Percentiles rank a stretch among this genome's conserved stretches.
phyloP scores from a whole-genome alignment of 2,113 vertebrate species.

The Ciconia stormi region DNA sequence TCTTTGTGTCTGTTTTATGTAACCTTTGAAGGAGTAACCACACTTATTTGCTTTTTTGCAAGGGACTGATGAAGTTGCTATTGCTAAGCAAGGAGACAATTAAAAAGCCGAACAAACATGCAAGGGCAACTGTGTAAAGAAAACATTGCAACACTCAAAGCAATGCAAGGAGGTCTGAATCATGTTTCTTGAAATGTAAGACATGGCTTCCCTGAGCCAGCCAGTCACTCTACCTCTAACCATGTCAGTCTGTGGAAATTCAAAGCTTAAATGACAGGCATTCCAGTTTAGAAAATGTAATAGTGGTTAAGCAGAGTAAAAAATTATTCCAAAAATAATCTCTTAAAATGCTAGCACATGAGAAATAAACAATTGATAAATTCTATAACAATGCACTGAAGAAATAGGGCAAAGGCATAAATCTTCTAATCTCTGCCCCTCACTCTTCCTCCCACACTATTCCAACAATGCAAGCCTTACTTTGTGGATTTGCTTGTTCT shows the following conservation, averaged over 20 bases:
- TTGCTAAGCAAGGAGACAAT: neutral
- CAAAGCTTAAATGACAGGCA: neutral
- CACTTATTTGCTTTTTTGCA: neutral
- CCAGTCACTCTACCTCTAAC: neutral
- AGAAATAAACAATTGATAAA: neutral
- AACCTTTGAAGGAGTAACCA: neutral
- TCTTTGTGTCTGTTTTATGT: neutral
- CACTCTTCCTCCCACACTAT: neutral
- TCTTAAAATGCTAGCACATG: neutral
- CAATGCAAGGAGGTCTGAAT: neutral
- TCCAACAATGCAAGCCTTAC: neutral
- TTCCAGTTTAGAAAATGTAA: neutral
- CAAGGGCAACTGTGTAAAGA: neutral
- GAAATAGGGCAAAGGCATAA: neutral
- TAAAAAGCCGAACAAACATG: neutral
- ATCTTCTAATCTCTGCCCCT: neutral
- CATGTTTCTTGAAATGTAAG: neutral
- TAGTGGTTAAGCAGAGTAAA: neutral
- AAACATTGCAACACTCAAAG: neutral
- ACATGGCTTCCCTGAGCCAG: neutral
- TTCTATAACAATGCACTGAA: neutral
- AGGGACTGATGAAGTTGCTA: neutral
- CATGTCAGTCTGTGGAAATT: neutral
- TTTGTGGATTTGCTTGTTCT: conserved; percentile 6
- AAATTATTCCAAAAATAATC: neutral